A percentile compares a stretch with the other conserved stretches of the same genome.
Evolutionary conservation across 2,113 vertebrate species (phyloP).

Genomic region (Brienomyrus brachyistius): DNA sequence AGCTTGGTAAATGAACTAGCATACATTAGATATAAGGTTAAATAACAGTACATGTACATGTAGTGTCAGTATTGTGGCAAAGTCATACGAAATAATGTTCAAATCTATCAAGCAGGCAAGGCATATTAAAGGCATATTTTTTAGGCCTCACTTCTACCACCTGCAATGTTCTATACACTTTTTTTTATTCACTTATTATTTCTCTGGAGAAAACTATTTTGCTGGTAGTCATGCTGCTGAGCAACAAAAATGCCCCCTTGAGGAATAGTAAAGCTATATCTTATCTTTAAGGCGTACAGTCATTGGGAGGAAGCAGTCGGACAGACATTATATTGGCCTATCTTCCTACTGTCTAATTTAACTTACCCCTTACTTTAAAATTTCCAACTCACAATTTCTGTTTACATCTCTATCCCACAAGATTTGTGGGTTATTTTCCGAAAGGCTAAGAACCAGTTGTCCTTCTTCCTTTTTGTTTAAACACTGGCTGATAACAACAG

Average conservation of each 20-base stretch:
- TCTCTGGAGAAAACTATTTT: neutral
- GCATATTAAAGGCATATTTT: neutral
- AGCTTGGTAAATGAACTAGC: neutral
- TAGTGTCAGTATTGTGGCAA: neutral
- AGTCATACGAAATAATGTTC: neutral
- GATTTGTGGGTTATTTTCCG: neutral
- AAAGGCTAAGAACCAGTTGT: neutral
- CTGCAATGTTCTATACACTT: neutral
- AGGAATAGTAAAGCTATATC: neutral
- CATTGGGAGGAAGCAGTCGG: neutral
- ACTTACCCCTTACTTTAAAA: neutral
- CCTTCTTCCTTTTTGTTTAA: neutral
- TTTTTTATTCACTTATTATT: neutral
- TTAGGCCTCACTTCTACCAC: neutral
- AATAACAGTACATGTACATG: neutral
- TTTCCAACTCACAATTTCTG: neutral
- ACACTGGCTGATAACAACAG: neutral
- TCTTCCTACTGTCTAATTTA: neutral
- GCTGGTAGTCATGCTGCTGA: neutral
- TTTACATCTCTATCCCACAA: neutral
- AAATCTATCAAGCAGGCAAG: constrained; percentile 7
- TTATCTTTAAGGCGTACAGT: neutral
- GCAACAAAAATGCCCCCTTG: neutral
- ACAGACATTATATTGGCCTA: neutral
- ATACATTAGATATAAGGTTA: neutral